Base-by-base conservation (phyloP, 2,888 invertebrate genomes). In the Cryptosula pallasiana region DNA sequence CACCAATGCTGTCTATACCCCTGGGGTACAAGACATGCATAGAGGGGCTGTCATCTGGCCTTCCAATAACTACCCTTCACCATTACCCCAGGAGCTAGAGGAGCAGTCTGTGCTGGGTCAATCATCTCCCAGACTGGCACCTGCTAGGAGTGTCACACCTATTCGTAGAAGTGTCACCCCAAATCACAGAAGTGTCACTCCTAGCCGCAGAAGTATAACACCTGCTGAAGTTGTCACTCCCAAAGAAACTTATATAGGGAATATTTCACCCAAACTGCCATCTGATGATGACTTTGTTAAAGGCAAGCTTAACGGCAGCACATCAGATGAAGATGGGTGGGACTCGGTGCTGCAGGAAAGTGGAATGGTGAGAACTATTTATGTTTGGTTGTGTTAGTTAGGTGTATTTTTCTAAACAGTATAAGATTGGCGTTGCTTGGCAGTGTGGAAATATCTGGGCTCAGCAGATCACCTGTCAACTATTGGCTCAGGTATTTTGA, bases 321-420 rank as follows among this genome's bases (percentile, higher is more conserved):
- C 25, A 5, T 63, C 63, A 29, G 63, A 63, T 20, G 63, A 63
- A 13, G 63, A 63, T 20, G 63, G 13, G 20, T 9, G 9, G 63
- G 63, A 63, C 63, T 63, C 63, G 29, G 63, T 32, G 32, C 34
- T 63, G 32, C 63, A 63, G 63, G 63, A 32, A 34, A 63, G 63
- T 63, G 63, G 63, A 27, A 27, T 63, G 63, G 63, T 63, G 32
- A 27, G 63, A 13, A 3, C 45, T 45, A 45, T 45, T n/a, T n/a
- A n/a, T n/a, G n/a, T n/a, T n/a, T n/a, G n/a, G n/a, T n/a, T 20
- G 45, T 13, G 45, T 45, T 45, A 20, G 45, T 20, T 45, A 45
- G 20, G 45, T 13, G 45, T 5, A 45, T 13, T 45, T 45, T 45
- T 20, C n/a, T n/a, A n/a, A n/a, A n/a, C n/a, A n/a, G n/a, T n/a